Conservation (phyloP, 2,888 invertebrate genomes). For the Neocrepidodera transversa region DNA sequence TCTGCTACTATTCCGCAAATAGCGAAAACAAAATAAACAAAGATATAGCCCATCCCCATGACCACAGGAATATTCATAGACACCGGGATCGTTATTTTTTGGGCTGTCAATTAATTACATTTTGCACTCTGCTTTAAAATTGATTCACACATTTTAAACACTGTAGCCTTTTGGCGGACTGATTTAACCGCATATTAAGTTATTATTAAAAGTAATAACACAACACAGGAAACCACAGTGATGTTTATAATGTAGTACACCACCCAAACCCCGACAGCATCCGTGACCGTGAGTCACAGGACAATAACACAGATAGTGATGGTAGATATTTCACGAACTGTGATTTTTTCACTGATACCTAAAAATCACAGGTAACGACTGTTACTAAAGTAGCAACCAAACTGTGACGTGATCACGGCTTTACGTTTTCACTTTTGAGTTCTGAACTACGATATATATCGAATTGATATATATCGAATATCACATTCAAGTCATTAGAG, state of each 20-base stretch:
- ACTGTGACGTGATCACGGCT: no score
- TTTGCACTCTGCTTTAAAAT: slow-evolving; percentile 22
- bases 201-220: slow-evolving; percentile 28
- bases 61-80: slow-evolving; percentile 30
- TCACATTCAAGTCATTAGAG: no score
- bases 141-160: slow-evolving; percentile 21
- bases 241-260: slow-evolving; percentile 43
- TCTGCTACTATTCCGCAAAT: slow-evolving; percentile 46
- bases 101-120: slow-evolving; percentile 19
- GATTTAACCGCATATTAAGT: slow-evolving; percentile 33
- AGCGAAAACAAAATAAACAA: slow-evolving; percentile 53
- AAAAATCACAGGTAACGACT: no score
- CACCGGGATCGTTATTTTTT: slow-evolving; percentile 35
- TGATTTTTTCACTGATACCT: no score
- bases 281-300: slow-evolving; percentile 30
- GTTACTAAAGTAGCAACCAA: no score
- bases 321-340: no score
- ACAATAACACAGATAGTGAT: not conserved
- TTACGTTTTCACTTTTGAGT: no score
- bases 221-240: slow-evolving; percentile 41
- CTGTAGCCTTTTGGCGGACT: slow-evolving; percentile 22
- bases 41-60: slow-evolving; percentile 57
- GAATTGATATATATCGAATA: no score
- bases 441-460: no score
- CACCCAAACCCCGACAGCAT: slow-evolving; percentile 43